Evolutionary conservation across 2,113 vertebrate genomes (phyloP).

Genomic region (Ceyx melanurus): DNA sequence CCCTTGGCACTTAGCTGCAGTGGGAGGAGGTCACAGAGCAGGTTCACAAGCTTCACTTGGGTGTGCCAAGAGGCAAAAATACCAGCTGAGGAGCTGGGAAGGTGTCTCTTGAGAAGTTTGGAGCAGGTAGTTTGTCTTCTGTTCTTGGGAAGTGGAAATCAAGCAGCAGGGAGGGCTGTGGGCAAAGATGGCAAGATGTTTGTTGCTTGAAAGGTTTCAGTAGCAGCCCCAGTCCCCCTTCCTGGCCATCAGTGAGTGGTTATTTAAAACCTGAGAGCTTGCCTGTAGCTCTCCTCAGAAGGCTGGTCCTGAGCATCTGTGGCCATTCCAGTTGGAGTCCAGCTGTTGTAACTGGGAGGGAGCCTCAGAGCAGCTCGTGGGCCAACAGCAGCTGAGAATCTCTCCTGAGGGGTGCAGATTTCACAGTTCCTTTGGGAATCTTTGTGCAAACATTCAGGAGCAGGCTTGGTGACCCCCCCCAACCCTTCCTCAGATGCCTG

Average conservation of each 20-base stretch:
- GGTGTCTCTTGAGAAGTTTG: not conserved
- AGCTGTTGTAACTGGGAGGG: slow-evolving; percentile 8
- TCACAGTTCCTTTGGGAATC: not conserved
- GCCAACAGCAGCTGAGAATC: slow-evolving; percentile 51
- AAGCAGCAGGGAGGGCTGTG: not conserved
- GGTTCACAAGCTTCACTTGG: not conserved
- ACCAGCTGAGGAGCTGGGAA: not conserved
- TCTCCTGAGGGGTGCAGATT: accelerated
- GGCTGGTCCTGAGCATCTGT: not conserved
- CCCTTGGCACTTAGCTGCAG: not conserved
- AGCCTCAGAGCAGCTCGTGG: not conserved
- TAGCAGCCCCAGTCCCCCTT: not conserved
- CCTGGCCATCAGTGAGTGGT: not conserved
- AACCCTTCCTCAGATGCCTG: not conserved
- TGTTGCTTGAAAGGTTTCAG: not conserved
- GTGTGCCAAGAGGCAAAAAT: not conserved
- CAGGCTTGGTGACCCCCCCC: not conserved
- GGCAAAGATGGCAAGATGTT: not conserved
- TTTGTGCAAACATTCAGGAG: not conserved
- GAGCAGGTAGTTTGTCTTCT: not conserved
- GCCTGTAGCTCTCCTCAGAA: not conserved
- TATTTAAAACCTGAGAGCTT: not conserved
- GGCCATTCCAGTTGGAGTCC: not conserved
- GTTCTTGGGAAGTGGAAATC: not conserved
- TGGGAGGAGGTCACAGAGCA: not conserved